Percentiles rank a stretch among this genome's conserved stretches.
Evolutionary conservation across 2,113 vertebrate species (phyloP).

Genomic region (Mystacornis crossleyi): DNA sequence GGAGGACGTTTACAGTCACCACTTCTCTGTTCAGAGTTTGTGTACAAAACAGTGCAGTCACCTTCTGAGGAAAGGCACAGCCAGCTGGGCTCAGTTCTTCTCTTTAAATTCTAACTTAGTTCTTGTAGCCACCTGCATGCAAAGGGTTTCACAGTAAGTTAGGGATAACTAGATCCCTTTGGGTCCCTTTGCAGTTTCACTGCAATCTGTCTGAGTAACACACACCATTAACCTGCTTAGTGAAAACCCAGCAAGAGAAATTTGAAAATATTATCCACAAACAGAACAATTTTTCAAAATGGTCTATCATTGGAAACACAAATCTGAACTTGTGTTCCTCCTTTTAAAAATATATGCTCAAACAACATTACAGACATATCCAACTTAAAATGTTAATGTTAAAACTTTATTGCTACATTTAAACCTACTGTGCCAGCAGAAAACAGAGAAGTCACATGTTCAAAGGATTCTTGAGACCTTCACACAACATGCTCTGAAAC

Average conservation of each 20-base stretch:
- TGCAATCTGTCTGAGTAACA: background rate
- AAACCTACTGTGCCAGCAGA: background rate
- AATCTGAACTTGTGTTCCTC: background rate
- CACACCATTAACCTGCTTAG: background rate
- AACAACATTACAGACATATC: background rate
- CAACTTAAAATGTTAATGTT: background rate
- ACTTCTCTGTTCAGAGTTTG: background rate
- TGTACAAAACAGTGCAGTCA: background rate
- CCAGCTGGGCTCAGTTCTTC: background rate
- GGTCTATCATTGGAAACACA: background rate
- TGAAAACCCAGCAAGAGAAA: background rate
- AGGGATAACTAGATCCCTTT: background rate
- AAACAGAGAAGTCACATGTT: background rate
- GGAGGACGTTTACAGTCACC: background rate
- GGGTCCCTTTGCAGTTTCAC: background rate
- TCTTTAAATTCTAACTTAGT: background rate
- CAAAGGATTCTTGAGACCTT: background rate
- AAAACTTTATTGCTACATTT: background rate
- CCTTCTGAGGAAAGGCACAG: background rate
- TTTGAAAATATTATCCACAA: background rate
- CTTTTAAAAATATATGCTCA: background rate
- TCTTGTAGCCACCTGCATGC: background rate
- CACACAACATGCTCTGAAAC: background rate
- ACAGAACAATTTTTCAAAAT: background rate
- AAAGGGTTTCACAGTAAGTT: background rate